Evolutionary conservation across 2,888 invertebrate species (phyloP).

Genomic region (Sinhomidia bicolor): DNA sequence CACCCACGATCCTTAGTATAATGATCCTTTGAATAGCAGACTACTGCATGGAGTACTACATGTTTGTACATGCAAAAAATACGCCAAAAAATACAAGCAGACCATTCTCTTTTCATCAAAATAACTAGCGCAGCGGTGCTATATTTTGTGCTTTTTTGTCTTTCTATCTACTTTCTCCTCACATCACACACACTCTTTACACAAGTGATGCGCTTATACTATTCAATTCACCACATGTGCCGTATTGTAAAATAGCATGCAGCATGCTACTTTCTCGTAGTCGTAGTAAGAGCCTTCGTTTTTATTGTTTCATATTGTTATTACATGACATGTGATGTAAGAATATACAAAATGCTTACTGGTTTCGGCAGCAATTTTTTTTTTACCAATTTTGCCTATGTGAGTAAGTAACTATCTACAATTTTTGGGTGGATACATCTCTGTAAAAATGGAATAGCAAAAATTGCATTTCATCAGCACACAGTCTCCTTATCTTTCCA

Average conservation of each 20-base stretch:
- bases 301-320: neutral
- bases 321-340: neutral
- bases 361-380: neutral
- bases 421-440: slow-evolving; percentile 14
- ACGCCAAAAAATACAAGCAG: neutral
- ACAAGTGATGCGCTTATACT: neutral
- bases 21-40: neutral
- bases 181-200: neutral
- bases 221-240: neutral
- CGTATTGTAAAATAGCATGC: neutral
- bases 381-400: slow-evolving; percentile 7
- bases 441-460: neutral
- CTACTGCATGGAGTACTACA: neutral
- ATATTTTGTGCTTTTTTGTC: neutral
- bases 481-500: neutral
- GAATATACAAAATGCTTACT: neutral
- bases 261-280: no score
- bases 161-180: neutral
- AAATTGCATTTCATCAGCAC: neutral
- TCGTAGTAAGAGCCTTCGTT: neutral
- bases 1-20: neutral
- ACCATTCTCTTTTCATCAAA: neutral
- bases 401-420: neutral
- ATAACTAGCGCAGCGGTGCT: no score
- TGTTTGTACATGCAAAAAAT: no score